Evolutionary conservation across 2,113 vertebrate genomes (phyloP), one percentile per base, ranked within the genome.

Genomic region (Poicephalus meyeri): DNA sequence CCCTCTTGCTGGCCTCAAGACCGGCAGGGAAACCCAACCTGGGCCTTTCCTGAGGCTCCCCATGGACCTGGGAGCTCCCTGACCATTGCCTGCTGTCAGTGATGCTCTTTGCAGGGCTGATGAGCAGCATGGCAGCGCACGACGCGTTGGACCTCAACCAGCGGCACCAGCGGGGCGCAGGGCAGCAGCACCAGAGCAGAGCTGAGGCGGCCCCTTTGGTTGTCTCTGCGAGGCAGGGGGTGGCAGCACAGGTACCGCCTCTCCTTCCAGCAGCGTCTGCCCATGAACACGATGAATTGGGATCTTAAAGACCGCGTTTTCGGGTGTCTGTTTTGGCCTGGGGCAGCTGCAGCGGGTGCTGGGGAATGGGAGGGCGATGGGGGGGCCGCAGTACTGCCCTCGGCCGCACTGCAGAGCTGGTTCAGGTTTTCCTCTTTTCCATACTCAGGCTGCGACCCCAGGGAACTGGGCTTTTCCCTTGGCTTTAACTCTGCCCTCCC

Each of bases 221-320:
- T 46, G 16, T 10, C 21, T 10, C 10, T 46, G 16, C 10, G 9
- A 35, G n/a, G 25, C 9, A 42, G 19, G 55, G 19, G 31, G 4
- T 21, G 53, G 31, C 23, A n/a, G 23, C 18, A 7, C 2, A 0
- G 20, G 20, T 2, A 6, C 1, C 2, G 12, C 3, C 7, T 31
- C n/a, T 42, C 13, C 16, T 35, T 56, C 35, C 41, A 21, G 6
- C 16, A 35, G 11, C 5, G 2, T 10, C 8, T 3, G 1, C 16
- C 50, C 50, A 52, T 7, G 2, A 15, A 4, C 4, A 3, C 18
- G 31, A 63, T 56, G 49, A 79, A 73, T 10, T 16, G 16, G 26
- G 20, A 42, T 12, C 17, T 13, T 6, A 28, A 72, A 10, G 2
- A 5, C 19, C 28, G 37, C 37, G 37, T 39, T 39, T 42, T 42